phyloP scores from a whole-genome alignment of 1,140 invertebrate species.

The Polypedilum pembai region DNA sequence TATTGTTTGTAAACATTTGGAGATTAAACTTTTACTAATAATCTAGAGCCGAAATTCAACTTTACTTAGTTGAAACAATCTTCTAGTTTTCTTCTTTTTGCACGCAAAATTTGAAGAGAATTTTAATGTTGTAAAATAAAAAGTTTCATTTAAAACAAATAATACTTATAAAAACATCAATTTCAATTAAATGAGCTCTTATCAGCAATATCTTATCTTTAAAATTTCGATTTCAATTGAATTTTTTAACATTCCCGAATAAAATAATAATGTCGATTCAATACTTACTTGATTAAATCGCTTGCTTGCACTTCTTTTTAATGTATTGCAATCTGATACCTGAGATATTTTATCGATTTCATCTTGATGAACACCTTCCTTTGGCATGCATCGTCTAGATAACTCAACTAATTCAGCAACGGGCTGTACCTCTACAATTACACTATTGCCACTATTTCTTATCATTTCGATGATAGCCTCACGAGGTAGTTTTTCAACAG shows the following conservation, averaged over 20 bases:
- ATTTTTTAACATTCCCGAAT: too few relatives aligned
- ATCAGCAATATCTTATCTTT: too few relatives aligned
- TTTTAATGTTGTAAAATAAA: not conserved
- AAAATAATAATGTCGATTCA: too few relatives aligned
- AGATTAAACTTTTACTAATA: too few relatives aligned
- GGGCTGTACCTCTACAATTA: conserved; percentile 82
- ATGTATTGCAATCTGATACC: conserved; percentile 55
- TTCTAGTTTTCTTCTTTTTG: not conserved
- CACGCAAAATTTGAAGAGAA: not conserved
- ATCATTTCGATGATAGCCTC: conserved; percentile 93
- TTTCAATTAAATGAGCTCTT: too few relatives aligned
- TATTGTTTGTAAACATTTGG: too few relatives aligned
- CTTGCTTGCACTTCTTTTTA: conserved; percentile 68
- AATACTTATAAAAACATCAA: too few relatives aligned
- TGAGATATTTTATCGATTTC: conserved; percentile 39
- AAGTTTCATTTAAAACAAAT: not conserved
- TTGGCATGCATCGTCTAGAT: conserved; percentile 56
- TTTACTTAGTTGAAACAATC: not conserved
- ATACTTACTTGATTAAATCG: conserved; percentile 59
- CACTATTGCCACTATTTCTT: conserved; percentile 69
- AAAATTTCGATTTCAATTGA: too few relatives aligned
- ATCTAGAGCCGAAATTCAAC: too few relatives aligned
- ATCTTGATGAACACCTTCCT: conserved; percentile 35
- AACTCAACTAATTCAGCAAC: conserved; percentile 82
- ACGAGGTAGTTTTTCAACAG: conserved; percentile 73